Evolutionary conservation across 2,113 vertebrate genomes (phyloP).

Genomic region (Cnemophilus loriae): DNA sequence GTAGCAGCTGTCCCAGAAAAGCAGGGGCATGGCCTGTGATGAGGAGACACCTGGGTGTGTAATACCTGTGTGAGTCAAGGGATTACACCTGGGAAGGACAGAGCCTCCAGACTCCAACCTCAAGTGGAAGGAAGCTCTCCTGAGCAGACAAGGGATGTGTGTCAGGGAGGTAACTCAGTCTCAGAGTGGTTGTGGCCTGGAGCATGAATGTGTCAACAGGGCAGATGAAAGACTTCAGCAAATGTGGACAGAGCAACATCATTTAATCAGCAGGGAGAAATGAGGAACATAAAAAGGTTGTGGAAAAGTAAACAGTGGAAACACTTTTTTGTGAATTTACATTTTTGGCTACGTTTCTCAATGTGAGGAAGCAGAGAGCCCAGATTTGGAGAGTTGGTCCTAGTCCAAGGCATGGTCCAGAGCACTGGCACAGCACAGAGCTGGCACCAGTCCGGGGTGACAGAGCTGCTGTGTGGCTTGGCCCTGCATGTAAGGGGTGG

Average conservation of each 20-base stretch:
- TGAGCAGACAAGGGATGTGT: neutral
- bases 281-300: neutral
- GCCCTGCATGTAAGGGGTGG: neutral
- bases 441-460: neutral
- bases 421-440: neutral
- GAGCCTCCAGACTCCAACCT: neutral
- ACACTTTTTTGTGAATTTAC: neutral
- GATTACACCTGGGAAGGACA: neutral
- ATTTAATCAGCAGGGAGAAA: neutral
- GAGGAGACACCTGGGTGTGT: neutral
- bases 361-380: neutral
- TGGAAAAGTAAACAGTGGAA: conserved; percentile 16
- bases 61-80: neutral
- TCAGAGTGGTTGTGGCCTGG: neutral
- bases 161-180: neutral
- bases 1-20: neutral
- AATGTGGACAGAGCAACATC: neutral
- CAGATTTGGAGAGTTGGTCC: neutral
- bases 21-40: neutral
- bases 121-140: neutral
- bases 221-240: neutral
- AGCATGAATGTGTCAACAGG: neutral
- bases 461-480: neutral
- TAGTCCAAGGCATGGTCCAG: neutral
- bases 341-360: neutral